Percentiles rank a stretch among this genome's conserved stretches.
These are phyloP conservation scores for Crenuchus spilurus DNA, from an alignment of 2,797 vertebrate genomes.

Conservation along the genomic window DNA sequence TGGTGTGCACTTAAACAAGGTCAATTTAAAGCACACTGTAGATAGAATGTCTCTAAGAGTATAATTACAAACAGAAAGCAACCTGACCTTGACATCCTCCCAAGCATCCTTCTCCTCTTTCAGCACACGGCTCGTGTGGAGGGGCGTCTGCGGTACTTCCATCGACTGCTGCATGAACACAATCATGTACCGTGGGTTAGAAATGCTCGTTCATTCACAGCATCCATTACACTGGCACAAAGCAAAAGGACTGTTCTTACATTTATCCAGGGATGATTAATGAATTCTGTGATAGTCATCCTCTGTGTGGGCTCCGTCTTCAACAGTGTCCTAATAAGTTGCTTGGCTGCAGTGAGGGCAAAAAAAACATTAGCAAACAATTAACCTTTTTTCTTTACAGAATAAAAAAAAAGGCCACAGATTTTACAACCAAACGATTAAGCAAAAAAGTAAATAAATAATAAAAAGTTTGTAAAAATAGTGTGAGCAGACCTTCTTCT, in stretches of 20 bases:
- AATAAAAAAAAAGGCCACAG: not conserved
- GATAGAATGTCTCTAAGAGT: no score
- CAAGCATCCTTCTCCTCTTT: constrained; percentile 95
- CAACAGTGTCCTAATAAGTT: constrained; percentile 91
- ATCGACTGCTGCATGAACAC: constrained; percentile 86
- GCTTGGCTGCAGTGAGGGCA: constrained; percentile 82
- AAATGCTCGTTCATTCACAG: not conserved
- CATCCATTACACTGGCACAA: not conserved
- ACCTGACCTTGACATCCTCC: constrained; percentile 95
- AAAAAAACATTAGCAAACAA: not conserved
- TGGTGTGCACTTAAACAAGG: no score
- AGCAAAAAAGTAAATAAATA: not conserved
- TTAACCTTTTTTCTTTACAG: no score
- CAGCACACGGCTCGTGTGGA: constrained; percentile 96
- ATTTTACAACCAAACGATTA: not conserved
- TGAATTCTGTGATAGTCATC: constrained; percentile 97
- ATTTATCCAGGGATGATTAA: constrained; percentile 99
- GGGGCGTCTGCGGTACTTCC: constrained; percentile 94
- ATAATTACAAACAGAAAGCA: no score
- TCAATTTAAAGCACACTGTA: no score
- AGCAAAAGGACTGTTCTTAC: constrained; percentile 67
- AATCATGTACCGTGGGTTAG: constrained; percentile 17
- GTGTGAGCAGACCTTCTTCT: constrained; percentile 93
- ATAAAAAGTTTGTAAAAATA: no score
- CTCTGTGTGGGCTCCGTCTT: constrained; percentile 96